phyloP scores from a whole-genome alignment of 2,113 vertebrate genomes.

The Ranitomeya imitator region DNA sequence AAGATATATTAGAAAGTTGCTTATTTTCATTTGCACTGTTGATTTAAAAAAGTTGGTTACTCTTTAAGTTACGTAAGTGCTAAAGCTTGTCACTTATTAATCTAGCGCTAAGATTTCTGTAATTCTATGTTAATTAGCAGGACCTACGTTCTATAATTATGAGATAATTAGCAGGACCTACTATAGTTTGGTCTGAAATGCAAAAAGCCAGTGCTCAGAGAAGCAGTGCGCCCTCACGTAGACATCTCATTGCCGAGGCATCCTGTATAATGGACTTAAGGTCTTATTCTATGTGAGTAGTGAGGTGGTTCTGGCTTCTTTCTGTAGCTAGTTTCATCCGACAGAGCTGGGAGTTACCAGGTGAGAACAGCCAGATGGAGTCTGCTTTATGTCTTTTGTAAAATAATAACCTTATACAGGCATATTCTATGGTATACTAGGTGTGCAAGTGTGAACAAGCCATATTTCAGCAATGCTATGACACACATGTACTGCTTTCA shows the following conservation, averaged over 20 bases:
- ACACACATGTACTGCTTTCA: background rate
- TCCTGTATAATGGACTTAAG: conserved; percentile 32
- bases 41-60: no score
- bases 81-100: background rate
- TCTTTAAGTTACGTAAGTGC: background rate
- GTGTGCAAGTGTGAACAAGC: conserved; percentile 21
- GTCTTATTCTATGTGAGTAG: conserved; percentile 21
- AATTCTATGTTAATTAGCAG: conserved; percentile 34
- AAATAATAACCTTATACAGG: conserved; percentile 36
- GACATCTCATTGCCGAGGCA: background rate
- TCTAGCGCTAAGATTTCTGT: conserved; percentile 15
- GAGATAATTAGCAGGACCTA: conserved; percentile 32
- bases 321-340: conserved; percentile 5
- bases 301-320: conserved; percentile 18
- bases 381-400: conserved; percentile 14
- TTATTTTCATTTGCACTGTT: no score
- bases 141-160: conserved; percentile 8
- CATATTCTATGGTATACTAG: conserved; percentile 18
- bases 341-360: conserved; percentile 32
- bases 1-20: no score
- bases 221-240: background rate
- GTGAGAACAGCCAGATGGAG: conserved; percentile 33
- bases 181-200: background rate
- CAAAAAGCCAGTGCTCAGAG: conserved; percentile 6
- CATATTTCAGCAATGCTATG: background rate